phyloP scores from a whole-genome alignment of 1,140 invertebrate genomes.

The Hylaeus anthracinus region DNA sequence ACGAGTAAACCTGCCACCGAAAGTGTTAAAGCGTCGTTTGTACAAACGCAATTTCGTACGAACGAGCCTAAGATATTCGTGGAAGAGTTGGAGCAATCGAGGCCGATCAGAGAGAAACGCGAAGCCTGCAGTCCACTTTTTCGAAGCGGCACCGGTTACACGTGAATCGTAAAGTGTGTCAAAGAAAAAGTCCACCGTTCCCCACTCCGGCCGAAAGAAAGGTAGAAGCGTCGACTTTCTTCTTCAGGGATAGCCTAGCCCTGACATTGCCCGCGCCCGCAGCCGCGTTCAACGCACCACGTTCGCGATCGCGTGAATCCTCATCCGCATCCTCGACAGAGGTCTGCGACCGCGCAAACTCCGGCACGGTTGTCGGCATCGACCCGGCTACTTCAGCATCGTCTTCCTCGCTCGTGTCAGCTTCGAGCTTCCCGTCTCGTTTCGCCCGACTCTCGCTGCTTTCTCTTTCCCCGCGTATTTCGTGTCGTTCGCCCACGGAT shows the following conservation, averaged over 20 bases:
- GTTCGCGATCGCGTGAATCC: not conserved
- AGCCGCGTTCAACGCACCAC: constrained; percentile 7
- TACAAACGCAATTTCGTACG: too few species aligned
- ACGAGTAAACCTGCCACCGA: too few species aligned
- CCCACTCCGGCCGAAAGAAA: not conserved
- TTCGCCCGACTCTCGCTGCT: not conserved
- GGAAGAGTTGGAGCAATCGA: too few species aligned
- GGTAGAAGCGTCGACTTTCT: constrained; percentile 3
- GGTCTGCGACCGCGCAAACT: not conserved
- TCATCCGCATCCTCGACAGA: not conserved
- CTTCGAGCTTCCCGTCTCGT: not conserved
- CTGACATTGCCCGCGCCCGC: constrained; percentile 76
- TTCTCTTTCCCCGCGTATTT: not conserved
- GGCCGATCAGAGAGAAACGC: not conserved
- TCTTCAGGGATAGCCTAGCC: constrained; percentile 58
- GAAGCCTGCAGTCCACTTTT: not conserved
- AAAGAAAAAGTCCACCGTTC: constrained; percentile 67
- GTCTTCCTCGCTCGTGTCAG: not conserved
- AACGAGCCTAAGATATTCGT: too few species aligned
- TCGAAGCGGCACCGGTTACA: not conserved
- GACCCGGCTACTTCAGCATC: not conserved
- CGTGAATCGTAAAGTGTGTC: constrained; percentile 68
- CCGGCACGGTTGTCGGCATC: constrained; percentile 1
- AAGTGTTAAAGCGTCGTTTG: too few species aligned
- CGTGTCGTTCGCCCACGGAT: not conserved